These are phyloP conservation scores for Drosophila pruinosa DNA, from an alignment of 1,140 invertebrate species.

Conservation along the genomic window DNA sequence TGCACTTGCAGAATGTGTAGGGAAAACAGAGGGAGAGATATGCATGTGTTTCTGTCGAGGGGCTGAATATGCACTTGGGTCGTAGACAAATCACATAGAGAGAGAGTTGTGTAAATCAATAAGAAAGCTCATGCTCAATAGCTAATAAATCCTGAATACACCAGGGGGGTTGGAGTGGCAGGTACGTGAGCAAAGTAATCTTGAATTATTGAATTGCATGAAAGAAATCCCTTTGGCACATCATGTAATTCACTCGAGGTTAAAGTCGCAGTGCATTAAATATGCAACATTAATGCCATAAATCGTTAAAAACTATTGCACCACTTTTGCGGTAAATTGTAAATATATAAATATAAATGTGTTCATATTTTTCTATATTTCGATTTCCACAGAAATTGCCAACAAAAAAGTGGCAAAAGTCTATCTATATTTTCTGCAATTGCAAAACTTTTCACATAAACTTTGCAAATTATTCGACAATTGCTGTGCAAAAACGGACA, in stretches of 20 bases:
- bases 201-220: background rate
- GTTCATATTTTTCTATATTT: background rate
- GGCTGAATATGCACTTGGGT: background rate
- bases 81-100: conserved; percentile 3
- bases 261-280: background rate
- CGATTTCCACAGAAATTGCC: conserved; percentile 3
- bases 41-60: background rate
- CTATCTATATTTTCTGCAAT: conserved; percentile 8
- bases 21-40: background rate
- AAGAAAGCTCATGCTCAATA: conserved; percentile 8
- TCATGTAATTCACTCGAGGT: background rate
- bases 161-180: background rate
- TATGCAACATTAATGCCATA: background rate
- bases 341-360: background rate
- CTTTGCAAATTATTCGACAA: conserved; percentile 27
- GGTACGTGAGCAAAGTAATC: background rate
- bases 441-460: conserved; percentile 36
- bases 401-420: conserved; percentile 14
- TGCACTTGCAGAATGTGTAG: background rate
- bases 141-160: conserved; percentile 23
- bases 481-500: conserved; percentile 17
- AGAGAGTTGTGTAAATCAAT: conserved; percentile 28
- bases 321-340: too few relatives aligned
- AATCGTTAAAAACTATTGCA: conserved; percentile 10
- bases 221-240: background rate